Evolutionary conservation across 2,797 vertebrate species (phyloP), one percentile per base, ranked within the genome.

Genomic region (Tapera naevia): DNA sequence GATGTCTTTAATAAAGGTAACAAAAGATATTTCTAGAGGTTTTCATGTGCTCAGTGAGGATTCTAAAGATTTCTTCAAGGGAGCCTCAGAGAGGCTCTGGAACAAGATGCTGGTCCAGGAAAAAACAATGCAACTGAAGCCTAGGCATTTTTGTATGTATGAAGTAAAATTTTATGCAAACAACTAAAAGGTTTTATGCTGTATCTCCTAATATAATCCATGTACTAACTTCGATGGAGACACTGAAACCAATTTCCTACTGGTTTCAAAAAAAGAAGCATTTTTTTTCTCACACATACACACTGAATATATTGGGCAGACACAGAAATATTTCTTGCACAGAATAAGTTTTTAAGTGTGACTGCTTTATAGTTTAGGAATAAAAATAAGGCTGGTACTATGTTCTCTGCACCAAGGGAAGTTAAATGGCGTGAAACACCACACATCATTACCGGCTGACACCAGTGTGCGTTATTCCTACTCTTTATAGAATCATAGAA

Each of bases 381-480:
- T 25, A 3, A 39, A 53, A 61, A 33, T 30, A 41, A 48, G 4
- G 35, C 3, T 12, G 35, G 33, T 18, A 6, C 27, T 7, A 22
- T 5, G 2, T 12, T 35, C 15, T 14, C 15, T 23, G 10, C n/a
- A 3, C 32, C 10, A 25, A 8, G 17, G 0, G 2, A 43, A 18
- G 32, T 35, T 16, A 70, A 32, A 27, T 1, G 74, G 22, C 1
- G 2, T 7, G 37, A 17, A 32, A 19, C 33, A 14, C 10, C 1
- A 14, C 11, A 15, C 28, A 8, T 19, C 8, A 5, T 1, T 12
- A 7, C 35, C 1, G 21, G 19, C 32, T 6, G 19, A 23, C 1
- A 19, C 7, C 32, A 39, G 27, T 0, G 8, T 23, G 3, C 6
- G 2, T 22, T 2, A 2, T 0, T 39, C 8, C 61, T 21, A n/a